phyloP scores from a whole-genome alignment of 2,888 invertebrate genomes.

The Dioctria linearis region DNA sequence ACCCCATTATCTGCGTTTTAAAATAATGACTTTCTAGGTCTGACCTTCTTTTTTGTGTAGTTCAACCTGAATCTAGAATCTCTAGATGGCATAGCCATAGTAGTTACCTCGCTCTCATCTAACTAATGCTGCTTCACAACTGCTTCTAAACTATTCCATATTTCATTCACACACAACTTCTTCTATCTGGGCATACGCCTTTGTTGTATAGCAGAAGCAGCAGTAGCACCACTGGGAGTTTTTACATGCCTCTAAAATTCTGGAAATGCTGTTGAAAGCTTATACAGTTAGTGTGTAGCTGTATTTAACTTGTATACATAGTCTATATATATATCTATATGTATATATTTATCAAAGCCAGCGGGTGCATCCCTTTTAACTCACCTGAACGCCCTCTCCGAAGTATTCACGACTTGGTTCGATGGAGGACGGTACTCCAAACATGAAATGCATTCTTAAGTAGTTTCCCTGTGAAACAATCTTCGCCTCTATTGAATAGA shows the following conservation, averaged over 20 bases:
- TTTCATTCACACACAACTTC: not conserved
- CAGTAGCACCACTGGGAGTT: conserved; percentile 4
- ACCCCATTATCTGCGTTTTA: conserved; percentile 44
- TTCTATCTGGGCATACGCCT: not conserved
- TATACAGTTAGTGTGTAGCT: conserved; percentile 3
- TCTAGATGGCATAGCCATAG: not conserved
- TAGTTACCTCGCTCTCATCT: conserved; percentile 8
- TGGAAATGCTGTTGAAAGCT: not conserved
- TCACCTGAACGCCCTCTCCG: conserved; percentile 13
- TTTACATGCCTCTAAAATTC: conserved; percentile 34
- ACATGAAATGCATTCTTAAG: conserved; percentile 60
- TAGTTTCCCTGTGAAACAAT: conserved; percentile 58
- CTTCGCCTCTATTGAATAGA: conserved; percentile 52
- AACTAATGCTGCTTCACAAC: not conserved
- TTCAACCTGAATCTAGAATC: not conserved
- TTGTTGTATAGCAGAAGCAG: no score
- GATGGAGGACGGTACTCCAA: conserved; percentile 55
- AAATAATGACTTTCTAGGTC: conserved; percentile 47
- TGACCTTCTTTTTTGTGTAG: conserved; percentile 38
- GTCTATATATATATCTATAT: no score
- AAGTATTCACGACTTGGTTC: conserved; percentile 4
- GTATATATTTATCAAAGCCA: conserved; percentile 24
- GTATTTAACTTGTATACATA: conserved; percentile 29
- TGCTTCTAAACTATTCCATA: not conserved
- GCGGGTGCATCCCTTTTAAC: conserved; percentile 34